Percentiles rank a stretch among this genome's conserved stretches.
phyloP scores from a whole-genome alignment of 2,113 vertebrate genomes.

The Gymnorhina tibicen region DNA sequence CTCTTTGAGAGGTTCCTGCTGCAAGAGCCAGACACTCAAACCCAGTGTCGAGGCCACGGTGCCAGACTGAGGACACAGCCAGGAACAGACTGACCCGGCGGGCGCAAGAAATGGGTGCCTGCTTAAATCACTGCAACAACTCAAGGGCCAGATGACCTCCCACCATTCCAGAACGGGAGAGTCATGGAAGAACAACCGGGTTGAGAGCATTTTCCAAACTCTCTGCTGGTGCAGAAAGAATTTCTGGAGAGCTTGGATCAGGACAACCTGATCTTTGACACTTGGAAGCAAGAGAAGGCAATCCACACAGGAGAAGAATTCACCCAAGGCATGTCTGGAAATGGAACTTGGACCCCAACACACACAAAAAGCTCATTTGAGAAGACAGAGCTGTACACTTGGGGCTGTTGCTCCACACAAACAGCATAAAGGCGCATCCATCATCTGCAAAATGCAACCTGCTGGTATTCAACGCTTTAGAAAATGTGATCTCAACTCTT shows the following conservation, averaged over 20 bases:
- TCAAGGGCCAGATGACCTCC: not conserved
- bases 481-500: not conserved
- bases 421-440: not conserved
- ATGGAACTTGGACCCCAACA: not conserved
- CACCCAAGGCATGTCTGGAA: not conserved
- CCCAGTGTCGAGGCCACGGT: not conserved
- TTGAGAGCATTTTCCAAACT: not conserved
- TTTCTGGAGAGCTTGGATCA: not conserved
- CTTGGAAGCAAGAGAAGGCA: not conserved
- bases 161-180: not conserved
- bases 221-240: not conserved
- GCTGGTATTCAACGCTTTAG: rapidly evolving
- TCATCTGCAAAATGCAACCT: not conserved
- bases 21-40: not conserved
- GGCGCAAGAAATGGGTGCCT: not conserved
- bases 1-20: not conserved
- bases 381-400: not conserved
- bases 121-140: not conserved
- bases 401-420: not conserved
- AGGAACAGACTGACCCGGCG: not conserved
- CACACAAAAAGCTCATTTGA: not conserved
- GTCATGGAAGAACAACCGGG: not conserved
- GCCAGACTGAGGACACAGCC: not conserved
- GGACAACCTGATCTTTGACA: not conserved
- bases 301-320: not conserved